Conservation (phyloP, 30 jellyfish, hydroid and myxozoan species). For the Morbakka virulenta region DNA sequence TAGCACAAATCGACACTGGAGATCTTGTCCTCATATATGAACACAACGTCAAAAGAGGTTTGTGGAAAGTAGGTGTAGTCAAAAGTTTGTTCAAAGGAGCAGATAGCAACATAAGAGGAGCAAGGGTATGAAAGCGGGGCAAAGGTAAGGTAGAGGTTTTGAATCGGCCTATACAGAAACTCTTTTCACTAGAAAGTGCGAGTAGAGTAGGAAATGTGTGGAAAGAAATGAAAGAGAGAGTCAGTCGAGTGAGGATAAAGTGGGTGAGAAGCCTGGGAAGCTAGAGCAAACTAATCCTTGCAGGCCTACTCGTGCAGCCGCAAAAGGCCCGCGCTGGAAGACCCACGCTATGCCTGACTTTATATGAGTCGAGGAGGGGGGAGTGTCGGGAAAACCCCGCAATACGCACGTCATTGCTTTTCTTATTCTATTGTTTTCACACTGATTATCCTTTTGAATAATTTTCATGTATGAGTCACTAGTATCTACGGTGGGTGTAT, state of each 20-base stretch:
- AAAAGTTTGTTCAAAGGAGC: constrained; percentile 13
- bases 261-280: not conserved
- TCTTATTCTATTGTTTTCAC: too few relatives aligned
- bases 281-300: not conserved
- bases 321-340: constrained; percentile 6
- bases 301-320: constrained; percentile 8
- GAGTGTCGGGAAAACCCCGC: constrained; percentile 20
- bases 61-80: constrained; percentile 23
- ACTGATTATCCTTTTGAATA: too few relatives aligned
- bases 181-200: constrained; percentile 25
- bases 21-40: constrained; percentile 24
- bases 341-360: constrained; percentile 16
- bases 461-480: too few relatives aligned
- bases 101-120: constrained; percentile 34
- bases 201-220: not conserved
- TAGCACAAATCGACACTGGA: constrained; percentile 4
- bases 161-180: constrained; percentile 22
- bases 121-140: constrained; percentile 2
- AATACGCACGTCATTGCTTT: constrained; percentile 32
- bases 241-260: not conserved
- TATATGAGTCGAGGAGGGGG: constrained; percentile 10
- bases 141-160: constrained; percentile 13
- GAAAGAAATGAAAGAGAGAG: constrained; percentile 7
- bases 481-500: too few relatives aligned
- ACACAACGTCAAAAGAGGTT: constrained; percentile 17